phyloP scores from a whole-genome alignment of 2,888 invertebrate species.

The Lochmaea crataegi region DNA sequence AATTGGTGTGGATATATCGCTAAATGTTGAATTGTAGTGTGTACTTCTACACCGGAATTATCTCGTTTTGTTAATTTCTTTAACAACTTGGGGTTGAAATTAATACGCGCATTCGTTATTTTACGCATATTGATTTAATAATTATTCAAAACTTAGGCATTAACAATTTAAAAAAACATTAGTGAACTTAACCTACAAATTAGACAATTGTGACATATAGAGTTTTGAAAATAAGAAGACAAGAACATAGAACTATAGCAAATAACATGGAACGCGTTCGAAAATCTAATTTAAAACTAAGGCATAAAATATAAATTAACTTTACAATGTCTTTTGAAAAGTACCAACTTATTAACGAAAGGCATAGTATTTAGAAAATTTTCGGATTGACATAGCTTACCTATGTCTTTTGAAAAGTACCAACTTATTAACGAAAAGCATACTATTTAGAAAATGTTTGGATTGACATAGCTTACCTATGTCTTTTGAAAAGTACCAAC shows the following conservation, averaged over 20 bases:
- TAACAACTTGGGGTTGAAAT: slow-evolving; percentile 69
- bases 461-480: no score
- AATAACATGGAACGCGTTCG: neutral
- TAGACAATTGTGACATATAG: neutral
- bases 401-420: no score
- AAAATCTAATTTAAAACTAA: no score
- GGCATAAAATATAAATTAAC: no score
- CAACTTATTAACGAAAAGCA: no score
- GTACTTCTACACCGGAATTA: slow-evolving; percentile 69
- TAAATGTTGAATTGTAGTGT: slow-evolving; percentile 70
- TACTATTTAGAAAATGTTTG: no score
- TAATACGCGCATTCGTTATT: slow-evolving; percentile 41
- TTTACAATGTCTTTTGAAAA: no score
- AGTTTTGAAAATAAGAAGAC: neutral
- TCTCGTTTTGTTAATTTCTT: slow-evolving; percentile 68
- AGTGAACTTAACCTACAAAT: neutral
- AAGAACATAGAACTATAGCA: neutral
- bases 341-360: no score
- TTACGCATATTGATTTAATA: slow-evolving; percentile 45
- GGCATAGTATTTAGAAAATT: no score
- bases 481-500: no score
- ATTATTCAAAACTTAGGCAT: neutral
- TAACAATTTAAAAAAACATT: neutral
- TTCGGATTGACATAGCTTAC: no score
- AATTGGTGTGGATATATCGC: slow-evolving; percentile 74